phyloP scores from a whole-genome alignment of 1,140 invertebrate genomes.

The Lucilia sericata region DNA sequence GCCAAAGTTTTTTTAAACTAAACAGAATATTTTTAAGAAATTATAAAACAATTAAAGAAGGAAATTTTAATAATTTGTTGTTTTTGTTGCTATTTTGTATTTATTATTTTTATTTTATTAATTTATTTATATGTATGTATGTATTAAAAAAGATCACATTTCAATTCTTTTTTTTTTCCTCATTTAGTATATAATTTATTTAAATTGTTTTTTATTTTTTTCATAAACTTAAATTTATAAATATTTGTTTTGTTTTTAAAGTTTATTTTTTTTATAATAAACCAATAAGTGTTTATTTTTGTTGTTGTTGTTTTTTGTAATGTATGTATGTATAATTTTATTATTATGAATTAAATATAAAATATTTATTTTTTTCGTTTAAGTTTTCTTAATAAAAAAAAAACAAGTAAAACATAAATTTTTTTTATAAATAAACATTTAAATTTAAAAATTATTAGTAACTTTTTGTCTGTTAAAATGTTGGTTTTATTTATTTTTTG shows the following conservation, averaged over 20 bases:
- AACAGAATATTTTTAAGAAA: conserved; percentile 31
- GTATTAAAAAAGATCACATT: conserved; percentile 64
- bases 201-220: conserved; percentile 16
- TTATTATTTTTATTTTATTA: conserved; percentile 26
- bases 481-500: conserved; percentile 9
- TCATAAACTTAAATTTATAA: conserved; percentile 40
- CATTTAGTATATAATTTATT: conserved; percentile 49
- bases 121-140: conserved; percentile 53
- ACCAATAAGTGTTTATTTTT: conserved; percentile 47
- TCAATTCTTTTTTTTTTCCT: conserved; percentile 66
- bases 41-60: background rate
- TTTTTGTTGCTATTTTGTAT: background rate
- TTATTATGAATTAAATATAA: conserved; percentile 40
- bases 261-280: conserved; percentile 45
- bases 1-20: background rate
- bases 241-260: conserved; percentile 34
- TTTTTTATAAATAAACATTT: too few species aligned
- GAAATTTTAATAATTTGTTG: background rate
- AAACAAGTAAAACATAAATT: background rate
- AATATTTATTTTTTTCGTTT: conserved; percentile 39
- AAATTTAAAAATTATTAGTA: conserved; percentile 10
- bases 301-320: conserved; percentile 27
- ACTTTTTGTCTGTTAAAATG: conserved; percentile 14
- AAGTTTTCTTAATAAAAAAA: background rate
- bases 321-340: conserved; percentile 41